Evolutionary conservation across 1,140 invertebrate species (phyloP).

Genomic region (Heliconius eleuchia): DNA sequence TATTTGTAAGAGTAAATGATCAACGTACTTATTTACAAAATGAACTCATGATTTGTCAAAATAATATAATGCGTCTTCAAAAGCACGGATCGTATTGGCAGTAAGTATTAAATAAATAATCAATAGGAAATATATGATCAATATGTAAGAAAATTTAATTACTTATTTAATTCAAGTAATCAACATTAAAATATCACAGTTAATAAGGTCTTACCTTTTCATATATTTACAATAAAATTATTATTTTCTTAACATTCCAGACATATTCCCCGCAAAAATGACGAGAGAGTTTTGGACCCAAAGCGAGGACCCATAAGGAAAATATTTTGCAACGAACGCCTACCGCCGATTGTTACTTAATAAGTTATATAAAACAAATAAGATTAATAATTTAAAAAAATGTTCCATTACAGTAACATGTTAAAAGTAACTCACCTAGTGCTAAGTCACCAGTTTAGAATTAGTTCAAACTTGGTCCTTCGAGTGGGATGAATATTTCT

Average conservation of each 20-base stretch:
- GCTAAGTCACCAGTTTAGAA: too few species aligned
- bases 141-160: too few species aligned
- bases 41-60: conserved; percentile 74
- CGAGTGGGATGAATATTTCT: too few species aligned
- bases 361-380: background rate
- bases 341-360: conserved; percentile 68
- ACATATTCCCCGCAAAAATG: conserved; percentile 61
- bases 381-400: background rate
- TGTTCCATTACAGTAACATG: background rate
- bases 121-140: background rate
- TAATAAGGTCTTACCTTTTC: too few species aligned
- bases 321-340: conserved; percentile 66
- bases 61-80: conserved; percentile 71
- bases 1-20: conserved; percentile 72
- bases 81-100: conserved; percentile 68
- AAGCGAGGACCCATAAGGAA: conserved; percentile 77
- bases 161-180: too few species aligned
- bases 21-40: conserved; percentile 74
- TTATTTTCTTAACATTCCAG: conserved; percentile 46
- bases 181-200: too few species aligned
- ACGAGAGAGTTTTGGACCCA: conserved; percentile 74
- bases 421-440: too few species aligned
- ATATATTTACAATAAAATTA: background rate
- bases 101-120: conserved; percentile 55
- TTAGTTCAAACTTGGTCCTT: too few species aligned